These are phyloP conservation scores for Tetragnatha montana DNA, from an alignment of 2,888 invertebrate genomes.

Conservation along the genomic window DNA sequence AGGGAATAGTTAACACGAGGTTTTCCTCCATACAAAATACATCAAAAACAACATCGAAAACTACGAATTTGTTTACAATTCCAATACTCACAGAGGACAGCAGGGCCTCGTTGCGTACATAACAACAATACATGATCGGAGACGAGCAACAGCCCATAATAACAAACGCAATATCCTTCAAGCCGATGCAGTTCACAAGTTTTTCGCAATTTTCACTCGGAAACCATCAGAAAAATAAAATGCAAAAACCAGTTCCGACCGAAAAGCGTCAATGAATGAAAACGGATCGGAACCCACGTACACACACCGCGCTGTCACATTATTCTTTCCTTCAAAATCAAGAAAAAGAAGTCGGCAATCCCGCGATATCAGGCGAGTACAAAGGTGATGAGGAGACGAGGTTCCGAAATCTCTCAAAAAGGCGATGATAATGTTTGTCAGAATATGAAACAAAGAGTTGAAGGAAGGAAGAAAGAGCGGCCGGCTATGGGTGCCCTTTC, in stretches of 20 bases:
- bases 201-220: no score
- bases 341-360: constrained; percentile 24
- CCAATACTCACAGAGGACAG: constrained; percentile 35
- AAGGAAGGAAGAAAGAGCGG: no score
- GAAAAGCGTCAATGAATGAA: no score
- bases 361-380: constrained; percentile 58
- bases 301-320: not conserved
- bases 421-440: not conserved
- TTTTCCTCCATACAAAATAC: not conserved
- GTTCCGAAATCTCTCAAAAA: constrained; percentile 10
- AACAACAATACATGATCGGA: constrained; percentile 45
- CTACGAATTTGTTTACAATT: not conserved
- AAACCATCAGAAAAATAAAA: no score
- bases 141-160: no score
- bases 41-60: not conserved
- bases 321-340: not conserved
- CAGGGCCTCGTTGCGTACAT: constrained; percentile 39
- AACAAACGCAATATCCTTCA: no score
- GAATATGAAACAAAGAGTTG: no score
- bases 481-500: constrained; percentile 4
- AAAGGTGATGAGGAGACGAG: constrained; percentile 51
- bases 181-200: no score
- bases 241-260: not conserved
- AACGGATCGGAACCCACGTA: not conserved
- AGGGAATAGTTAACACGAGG: not conserved